phyloP scores from a whole-genome alignment of 2,113 vertebrate species.

The Romanogobio albipinnatus region DNA sequence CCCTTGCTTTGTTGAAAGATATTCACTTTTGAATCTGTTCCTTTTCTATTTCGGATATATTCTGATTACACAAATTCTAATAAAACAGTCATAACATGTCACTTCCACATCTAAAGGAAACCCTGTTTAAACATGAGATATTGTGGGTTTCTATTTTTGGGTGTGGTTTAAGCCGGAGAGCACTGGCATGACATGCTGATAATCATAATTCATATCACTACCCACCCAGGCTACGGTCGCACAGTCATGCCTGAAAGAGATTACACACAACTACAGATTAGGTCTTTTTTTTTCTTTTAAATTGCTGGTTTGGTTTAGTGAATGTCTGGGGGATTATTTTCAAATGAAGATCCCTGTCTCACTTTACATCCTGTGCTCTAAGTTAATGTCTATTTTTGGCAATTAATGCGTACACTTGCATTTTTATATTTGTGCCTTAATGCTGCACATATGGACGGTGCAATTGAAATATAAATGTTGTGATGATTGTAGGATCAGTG shows the following conservation, averaged over 20 bases:
- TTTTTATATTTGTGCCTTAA: slow-evolving; percentile 36
- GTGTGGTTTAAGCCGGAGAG: background rate
- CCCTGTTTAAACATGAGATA: slow-evolving; percentile 1
- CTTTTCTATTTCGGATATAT: background rate
- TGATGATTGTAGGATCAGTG: slow-evolving; percentile 32
- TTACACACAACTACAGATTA: slow-evolving; percentile 69
- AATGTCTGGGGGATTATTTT: slow-evolving; percentile 70
- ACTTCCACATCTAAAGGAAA: background rate
- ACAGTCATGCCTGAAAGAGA: slow-evolving; percentile 65
- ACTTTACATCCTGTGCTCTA: slow-evolving; percentile 60
- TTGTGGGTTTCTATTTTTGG: slow-evolving; percentile 26
- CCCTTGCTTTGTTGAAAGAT: background rate
- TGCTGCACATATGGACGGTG: slow-evolving; percentile 11
- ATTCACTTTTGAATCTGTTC: background rate
- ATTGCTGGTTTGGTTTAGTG: slow-evolving; percentile 70
- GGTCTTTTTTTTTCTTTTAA: slow-evolving; percentile 69
- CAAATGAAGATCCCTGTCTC: slow-evolving; percentile 62
- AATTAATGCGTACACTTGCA: background rate
- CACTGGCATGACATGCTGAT: slow-evolving; percentile 28
- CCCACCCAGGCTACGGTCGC: slow-evolving; percentile 37
- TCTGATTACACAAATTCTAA: background rate
- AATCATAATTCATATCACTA: slow-evolving; percentile 40
- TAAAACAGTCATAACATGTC: background rate
- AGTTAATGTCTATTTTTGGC: background rate
- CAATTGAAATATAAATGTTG: slow-evolving; percentile 12